Conservation (phyloP, 2,797 vertebrate genomes). For the Sebastolobus alascanus region DNA sequence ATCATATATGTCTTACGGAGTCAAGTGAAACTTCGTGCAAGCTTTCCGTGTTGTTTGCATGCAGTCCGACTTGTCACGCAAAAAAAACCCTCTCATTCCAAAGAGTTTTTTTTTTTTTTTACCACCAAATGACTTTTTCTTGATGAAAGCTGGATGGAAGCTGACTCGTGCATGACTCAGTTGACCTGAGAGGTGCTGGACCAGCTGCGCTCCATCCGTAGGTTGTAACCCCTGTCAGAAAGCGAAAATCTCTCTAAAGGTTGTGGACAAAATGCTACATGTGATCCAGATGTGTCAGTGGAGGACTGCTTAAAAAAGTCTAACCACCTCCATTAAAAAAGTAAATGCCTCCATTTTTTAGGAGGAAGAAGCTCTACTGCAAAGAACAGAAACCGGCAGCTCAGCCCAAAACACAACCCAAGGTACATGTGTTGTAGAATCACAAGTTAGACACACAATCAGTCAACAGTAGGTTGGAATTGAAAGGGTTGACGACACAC, state of each 20-base stretch:
- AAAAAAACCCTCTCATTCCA: slow-evolving; percentile 42
- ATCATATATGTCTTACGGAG: slow-evolving; percentile 36
- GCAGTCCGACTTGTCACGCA: slow-evolving; percentile 29
- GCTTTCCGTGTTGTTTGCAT: slow-evolving; percentile 51
- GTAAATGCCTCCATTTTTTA: slow-evolving; percentile 6
- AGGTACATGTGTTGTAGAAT: slow-evolving; percentile 53
- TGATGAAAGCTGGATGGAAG: slow-evolving; percentile 24
- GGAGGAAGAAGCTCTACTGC: slow-evolving; percentile 18
- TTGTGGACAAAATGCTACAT: slow-evolving; percentile 29
- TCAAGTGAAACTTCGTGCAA: slow-evolving; percentile 49
- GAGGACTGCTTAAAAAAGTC: slow-evolving; percentile 15
- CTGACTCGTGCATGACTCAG: slow-evolving; percentile 20
- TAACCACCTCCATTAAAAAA: slow-evolving; percentile 1
- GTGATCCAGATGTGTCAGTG: slow-evolving; percentile 31
- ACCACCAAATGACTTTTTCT: slow-evolving; percentile 32
- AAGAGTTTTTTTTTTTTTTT: slow-evolving; percentile 25
- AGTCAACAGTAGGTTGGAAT: slow-evolving; percentile 18
- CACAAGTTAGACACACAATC: slow-evolving; percentile 15
- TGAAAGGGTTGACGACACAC: slow-evolving; percentile 20
- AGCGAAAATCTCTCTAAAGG: slow-evolving; percentile 26
- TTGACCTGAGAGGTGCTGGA: slow-evolving; percentile 43
- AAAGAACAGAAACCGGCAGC: slow-evolving; percentile 44
- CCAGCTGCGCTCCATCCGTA: not conserved
- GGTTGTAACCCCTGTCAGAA: slow-evolving; percentile 18
- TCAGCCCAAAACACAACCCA: slow-evolving; percentile 30